Evolutionary conservation across 2,113 vertebrate species (phyloP).

Genomic region (Microcebus griseorufus): DNA sequence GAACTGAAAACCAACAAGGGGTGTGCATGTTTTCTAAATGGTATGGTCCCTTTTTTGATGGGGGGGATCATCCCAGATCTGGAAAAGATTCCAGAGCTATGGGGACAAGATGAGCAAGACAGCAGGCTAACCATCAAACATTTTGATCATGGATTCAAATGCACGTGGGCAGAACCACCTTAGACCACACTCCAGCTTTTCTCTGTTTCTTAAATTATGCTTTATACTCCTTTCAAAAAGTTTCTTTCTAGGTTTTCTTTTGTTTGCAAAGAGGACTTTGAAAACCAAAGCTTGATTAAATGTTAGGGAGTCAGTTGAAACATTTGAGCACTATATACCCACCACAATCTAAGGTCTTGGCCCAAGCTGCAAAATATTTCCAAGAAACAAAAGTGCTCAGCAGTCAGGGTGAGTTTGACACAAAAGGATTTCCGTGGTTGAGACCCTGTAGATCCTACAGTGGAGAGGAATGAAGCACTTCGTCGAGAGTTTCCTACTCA

Average conservation of each 20-base stretch:
- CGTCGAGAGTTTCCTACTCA: not conserved
- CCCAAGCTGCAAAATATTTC: slow-evolving; percentile 20
- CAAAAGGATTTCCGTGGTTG: slow-evolving; percentile 5
- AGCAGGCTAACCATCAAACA: not conserved
- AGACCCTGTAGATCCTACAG: not conserved
- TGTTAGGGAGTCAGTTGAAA: slow-evolving; percentile 29
- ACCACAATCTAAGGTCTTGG: slow-evolving; percentile 16
- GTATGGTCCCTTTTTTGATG: not conserved
- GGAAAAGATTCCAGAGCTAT: slow-evolving; percentile 6
- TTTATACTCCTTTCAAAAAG: not conserved
- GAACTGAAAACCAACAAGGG: not conserved
- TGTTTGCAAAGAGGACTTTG: slow-evolving; percentile 20
- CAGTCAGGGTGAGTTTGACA: slow-evolving; percentile 21
- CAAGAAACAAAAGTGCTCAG: slow-evolving; percentile 11
- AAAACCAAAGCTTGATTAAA: slow-evolving; percentile 19
- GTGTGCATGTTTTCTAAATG: not conserved
- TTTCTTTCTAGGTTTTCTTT: not conserved
- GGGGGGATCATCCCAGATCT: not conserved
- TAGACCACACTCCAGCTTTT: not conserved
- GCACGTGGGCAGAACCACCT: not conserved
- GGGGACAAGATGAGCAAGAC: not conserved
- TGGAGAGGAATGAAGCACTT: not conserved
- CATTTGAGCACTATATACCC: not conserved
- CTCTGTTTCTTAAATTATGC: slow-evolving; percentile 17
- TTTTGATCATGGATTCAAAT: slow-evolving; percentile 28